Base-by-base conservation (phyloP, 2,797 vertebrate species). In the Poeciliopsis paucimaculata region DNA sequence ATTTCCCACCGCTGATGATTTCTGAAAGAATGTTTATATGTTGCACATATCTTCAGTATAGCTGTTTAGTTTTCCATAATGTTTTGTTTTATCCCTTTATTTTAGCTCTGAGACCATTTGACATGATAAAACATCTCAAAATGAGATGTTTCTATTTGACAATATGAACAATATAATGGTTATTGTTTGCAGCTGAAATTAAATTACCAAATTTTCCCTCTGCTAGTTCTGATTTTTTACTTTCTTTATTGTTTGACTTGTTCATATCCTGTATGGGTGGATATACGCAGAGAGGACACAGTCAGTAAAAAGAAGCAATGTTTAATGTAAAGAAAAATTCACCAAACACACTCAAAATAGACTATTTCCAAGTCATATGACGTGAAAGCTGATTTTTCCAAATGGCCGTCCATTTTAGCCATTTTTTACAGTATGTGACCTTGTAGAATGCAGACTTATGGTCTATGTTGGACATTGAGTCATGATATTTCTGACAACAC, bases 11-110 rank as follows among this genome's bases (percentile, higher is more conserved):
- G 20, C 0, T 0, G 43, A 49, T 73, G 16, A 77, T 77, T 74
- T 81, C 62, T 79, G 20, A 83, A 62, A 72, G 23, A n/a, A n/a
- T 45, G 11, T 0, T 66, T 46, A 79, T 49, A 20, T 76, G 41
- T 57, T 47, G 8, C 45, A 34, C 66, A 23, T 18, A 23, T 77
- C 43, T 2, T 77, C 11, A 51, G 13, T 39, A 18, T n/a, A 46
- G 10, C 64, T 31, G 39, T 80, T 39, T 41, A n/a, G 5, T 60
- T 78, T 68, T 41, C 20, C n/a, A 6, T 28, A 15, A 16, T 15
- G 46, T 49, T 76, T 68, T 9, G 11, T 20, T 7, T 4, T 39
- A 36, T 36, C n/a, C 15, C 36, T 62, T 1, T 53, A 1, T 62
- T 60, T 49, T 72, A 68, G 20, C 34, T 68, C 6, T 73, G 9